Percentiles rank a stretch among this genome's conserved stretches.
These are phyloP conservation scores for Sebastes taczanowskii DNA, from an alignment of 2,797 vertebrate genomes.

Conservation along the genomic window DNA sequence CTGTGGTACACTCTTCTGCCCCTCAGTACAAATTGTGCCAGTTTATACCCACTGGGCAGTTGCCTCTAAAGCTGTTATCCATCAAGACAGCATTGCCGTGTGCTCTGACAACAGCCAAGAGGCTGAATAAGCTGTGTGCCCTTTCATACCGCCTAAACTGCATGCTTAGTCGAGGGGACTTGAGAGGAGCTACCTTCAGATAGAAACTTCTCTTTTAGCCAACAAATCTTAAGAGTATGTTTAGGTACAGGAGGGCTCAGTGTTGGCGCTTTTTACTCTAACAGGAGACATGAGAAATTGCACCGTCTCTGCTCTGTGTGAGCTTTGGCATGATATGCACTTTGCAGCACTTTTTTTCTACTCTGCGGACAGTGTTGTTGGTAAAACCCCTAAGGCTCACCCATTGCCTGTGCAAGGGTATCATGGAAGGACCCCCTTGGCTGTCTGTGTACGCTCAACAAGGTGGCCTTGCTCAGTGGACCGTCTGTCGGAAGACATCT, in stretches of 20 bases:
- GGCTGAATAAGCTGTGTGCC: not conserved
- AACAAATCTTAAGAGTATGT: not conserved
- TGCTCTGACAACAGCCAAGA: slow-evolving; percentile 2
- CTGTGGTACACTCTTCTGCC: slow-evolving; percentile 17
- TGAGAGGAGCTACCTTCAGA: not conserved
- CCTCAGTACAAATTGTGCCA: slow-evolving; percentile 8
- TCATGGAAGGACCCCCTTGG: not conserved
- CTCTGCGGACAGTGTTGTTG: slow-evolving; percentile 5
- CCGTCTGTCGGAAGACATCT: slow-evolving; percentile 25
- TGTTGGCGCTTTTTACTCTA: not conserved
- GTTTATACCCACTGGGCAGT: not conserved
- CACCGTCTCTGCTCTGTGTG: not conserved
- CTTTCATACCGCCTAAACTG: slow-evolving; percentile 7
- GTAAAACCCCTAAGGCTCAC: slow-evolving; percentile 26
- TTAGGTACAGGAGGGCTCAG: not conserved
- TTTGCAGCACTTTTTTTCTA: slow-evolving; percentile 3
- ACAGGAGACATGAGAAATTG: not conserved
- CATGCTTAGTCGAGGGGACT: not conserved
- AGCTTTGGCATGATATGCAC: slow-evolving; percentile 17
- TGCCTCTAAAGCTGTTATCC: slow-evolving; percentile 14
- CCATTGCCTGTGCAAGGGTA: not conserved
- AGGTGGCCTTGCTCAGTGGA: not conserved
- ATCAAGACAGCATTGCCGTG: not conserved
- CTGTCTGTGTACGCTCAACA: slow-evolving; percentile 2
- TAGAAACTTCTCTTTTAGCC: not conserved